phyloP scores from a whole-genome alignment of 2,113 vertebrate species.

The Myocastor coypus region DNA sequence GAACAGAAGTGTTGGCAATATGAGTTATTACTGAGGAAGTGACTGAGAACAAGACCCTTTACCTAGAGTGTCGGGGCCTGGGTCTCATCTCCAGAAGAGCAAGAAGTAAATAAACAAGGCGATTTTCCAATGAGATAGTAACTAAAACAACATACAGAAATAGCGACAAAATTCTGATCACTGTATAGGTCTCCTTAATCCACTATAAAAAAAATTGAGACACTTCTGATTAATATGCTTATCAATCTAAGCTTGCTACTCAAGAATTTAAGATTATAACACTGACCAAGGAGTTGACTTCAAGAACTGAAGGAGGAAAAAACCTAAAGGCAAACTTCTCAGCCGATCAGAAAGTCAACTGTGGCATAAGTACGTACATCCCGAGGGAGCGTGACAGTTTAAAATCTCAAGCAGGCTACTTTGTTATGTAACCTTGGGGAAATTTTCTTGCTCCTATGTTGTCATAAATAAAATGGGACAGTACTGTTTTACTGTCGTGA shows the following conservation, averaged over 20 bases:
- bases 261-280: slow-evolving; percentile 30
- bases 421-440: not conserved
- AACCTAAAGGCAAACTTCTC: not conserved
- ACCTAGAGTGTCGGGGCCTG: not conserved
- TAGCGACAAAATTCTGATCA: not conserved
- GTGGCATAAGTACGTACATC: not conserved
- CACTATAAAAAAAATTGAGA: not conserved
- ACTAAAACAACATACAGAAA: not conserved
- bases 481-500: not conserved
- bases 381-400: not conserved
- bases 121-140: slow-evolving; percentile 20
- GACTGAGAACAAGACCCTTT: not conserved
- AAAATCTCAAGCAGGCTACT: not conserved
- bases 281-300: not conserved
- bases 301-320: not conserved
- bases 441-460: not conserved
- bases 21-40: not conserved
- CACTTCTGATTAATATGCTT: not conserved
- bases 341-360: not conserved
- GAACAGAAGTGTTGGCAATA: slow-evolving; percentile 32
- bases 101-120: not conserved
- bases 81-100: not conserved
- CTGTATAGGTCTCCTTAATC: slow-evolving; percentile 3
- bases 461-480: not conserved
- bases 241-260: slow-evolving; percentile 8